Conservation (phyloP, 2,113 vertebrate genomes). For the Apaloderma vittatum region DNA sequence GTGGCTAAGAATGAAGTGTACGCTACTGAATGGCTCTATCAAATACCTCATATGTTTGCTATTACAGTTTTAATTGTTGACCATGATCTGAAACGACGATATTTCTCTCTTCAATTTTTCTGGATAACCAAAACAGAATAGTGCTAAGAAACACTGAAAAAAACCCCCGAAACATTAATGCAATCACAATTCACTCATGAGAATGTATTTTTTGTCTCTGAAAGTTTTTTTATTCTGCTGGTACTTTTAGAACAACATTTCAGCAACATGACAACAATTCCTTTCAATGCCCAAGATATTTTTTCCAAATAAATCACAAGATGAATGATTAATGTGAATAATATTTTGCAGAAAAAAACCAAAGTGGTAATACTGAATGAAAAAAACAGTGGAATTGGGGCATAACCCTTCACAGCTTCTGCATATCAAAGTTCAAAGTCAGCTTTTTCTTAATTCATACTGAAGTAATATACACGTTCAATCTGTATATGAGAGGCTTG, state of each 20-base stretch:
- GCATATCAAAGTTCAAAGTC: slow-evolving; percentile 30
- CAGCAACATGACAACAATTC: neutral
- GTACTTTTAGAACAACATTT: neutral
- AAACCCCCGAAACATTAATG: accelerated
- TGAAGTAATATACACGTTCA: neutral
- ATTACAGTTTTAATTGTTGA: neutral
- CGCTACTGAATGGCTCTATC: neutral
- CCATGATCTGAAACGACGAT: neutral
- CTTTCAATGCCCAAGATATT: neutral
- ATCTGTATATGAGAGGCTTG: slow-evolving; percentile 38
- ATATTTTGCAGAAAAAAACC: neutral
- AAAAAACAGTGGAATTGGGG: neutral
- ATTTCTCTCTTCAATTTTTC: neutral
- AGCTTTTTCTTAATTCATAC: slow-evolving; percentile 44
- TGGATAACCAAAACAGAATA: neutral
- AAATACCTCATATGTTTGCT: neutral
- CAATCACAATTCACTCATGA: accelerated
- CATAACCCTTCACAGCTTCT: neutral
- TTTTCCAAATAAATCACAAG: neutral
- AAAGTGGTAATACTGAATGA: neutral
- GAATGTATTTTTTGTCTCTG: neutral
- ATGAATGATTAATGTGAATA: neutral
- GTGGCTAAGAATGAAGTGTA: neutral
- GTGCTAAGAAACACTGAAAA: neutral
- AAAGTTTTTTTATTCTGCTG: neutral